These are phyloP conservation scores for Cuculus canorus DNA, from an alignment of 2,797 vertebrate species.

Conservation along the genomic window DNA sequence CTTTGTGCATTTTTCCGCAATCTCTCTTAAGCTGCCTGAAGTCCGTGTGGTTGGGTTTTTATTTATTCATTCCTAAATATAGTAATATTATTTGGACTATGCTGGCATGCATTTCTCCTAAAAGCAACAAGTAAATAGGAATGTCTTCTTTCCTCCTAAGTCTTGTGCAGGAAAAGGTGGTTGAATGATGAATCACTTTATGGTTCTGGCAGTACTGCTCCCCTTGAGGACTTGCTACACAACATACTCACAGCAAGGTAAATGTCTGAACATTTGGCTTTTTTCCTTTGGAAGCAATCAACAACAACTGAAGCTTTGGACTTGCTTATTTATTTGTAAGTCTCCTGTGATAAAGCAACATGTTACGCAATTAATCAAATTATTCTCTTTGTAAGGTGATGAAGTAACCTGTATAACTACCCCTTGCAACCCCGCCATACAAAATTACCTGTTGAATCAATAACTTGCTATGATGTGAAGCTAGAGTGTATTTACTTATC, in stretches of 20 bases:
- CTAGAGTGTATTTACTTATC: neutral
- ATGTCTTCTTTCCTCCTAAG: neutral
- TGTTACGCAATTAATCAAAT: neutral
- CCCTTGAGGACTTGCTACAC: neutral
- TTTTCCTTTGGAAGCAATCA: neutral
- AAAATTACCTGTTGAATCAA: neutral
- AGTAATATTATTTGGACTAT: neutral
- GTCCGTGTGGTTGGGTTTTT: neutral
- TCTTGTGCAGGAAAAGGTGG: constrained; percentile 49
- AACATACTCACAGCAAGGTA: constrained; percentile 65
- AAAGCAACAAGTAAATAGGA: neutral
- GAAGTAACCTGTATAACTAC: neutral
- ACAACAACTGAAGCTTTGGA: neutral
- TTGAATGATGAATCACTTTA: constrained; percentile 64
- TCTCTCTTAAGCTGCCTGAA: neutral
- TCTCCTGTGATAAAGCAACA: neutral
- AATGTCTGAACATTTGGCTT: neutral
- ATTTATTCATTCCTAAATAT: neutral
- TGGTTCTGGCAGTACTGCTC: constrained; percentile 31
- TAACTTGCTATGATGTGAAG: neutral
- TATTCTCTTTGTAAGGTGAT: neutral
- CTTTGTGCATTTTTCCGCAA: neutral
- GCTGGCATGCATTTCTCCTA: neutral
- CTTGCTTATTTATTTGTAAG: neutral
- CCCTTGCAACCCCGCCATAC: neutral